Conservation (phyloP, 2,888 invertebrate species). For the Agrotis puta region DNA sequence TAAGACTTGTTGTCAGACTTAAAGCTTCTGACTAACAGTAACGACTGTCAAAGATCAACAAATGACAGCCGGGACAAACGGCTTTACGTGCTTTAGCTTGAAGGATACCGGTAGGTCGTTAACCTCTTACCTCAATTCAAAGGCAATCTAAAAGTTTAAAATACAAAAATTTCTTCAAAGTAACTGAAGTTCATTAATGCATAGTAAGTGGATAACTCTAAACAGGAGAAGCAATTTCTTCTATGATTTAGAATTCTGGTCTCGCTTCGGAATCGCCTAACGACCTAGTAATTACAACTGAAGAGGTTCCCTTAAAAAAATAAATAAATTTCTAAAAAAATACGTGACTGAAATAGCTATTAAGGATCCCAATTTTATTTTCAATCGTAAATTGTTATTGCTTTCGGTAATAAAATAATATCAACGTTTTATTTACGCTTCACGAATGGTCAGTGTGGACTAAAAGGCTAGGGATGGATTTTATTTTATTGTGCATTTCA, state of each 20-base stretch:
- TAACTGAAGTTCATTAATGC: constrained; percentile 17
- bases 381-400: constrained; percentile 64
- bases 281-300: constrained; percentile 74
- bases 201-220: constrained; percentile 40
- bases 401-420: constrained; percentile 52
- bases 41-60: no score
- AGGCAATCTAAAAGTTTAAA: constrained; percentile 14
- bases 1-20: no score
- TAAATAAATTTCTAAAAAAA: constrained; percentile 73
- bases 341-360: constrained; percentile 71
- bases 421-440: constrained; percentile 21
- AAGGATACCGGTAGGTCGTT: no score
- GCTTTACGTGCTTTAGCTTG: no score
- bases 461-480: neutral
- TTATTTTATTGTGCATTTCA: neutral
- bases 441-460: neutral
- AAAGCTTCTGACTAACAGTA: no score
- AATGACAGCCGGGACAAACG: no score
- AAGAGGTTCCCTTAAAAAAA: constrained; percentile 68
- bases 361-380: constrained; percentile 55
- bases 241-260: constrained; percentile 65
- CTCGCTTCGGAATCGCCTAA: constrained; percentile 71
- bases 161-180: neutral
- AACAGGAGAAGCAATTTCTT: constrained; percentile 38
- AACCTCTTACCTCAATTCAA: neutral